Percentiles rank a stretch among this genome's conserved stretches.
phyloP scores from a whole-genome alignment of 2,888 invertebrate genomes.

The Entomobrya proxima region DNA sequence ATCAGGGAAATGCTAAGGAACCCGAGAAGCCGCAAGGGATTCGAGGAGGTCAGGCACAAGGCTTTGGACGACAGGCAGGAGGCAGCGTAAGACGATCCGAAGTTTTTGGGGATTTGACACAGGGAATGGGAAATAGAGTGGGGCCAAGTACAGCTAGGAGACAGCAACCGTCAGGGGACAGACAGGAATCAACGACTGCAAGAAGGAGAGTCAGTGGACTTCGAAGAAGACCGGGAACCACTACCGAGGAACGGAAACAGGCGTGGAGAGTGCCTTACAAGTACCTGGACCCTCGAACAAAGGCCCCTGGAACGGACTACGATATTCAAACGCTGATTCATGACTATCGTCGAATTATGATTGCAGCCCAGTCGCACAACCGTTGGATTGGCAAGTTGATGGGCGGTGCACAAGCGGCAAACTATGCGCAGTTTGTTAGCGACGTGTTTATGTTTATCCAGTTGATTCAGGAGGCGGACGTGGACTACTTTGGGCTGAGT shows the following conservation, averaged over 20 bases:
- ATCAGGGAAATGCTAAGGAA: background rate
- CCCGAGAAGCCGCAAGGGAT: slow-evolving; percentile 23
- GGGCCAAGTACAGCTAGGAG: background rate
- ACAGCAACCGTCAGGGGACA: background rate
- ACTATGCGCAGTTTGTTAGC: slow-evolving; percentile 67
- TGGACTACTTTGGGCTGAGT: slow-evolving; percentile 65
- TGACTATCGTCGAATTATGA: slow-evolving; percentile 65
- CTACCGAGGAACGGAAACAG: background rate
- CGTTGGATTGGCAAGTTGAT: slow-evolving; percentile 64
- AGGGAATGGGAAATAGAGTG: slow-evolving; percentile 29
- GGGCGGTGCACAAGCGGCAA: slow-evolving; percentile 61
- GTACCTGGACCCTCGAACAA: slow-evolving; percentile 53
- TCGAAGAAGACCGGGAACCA: slow-evolving; percentile 11
- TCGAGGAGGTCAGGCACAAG: slow-evolving; percentile 29
- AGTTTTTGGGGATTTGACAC: slow-evolving; percentile 55
- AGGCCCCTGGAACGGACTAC: slow-evolving; percentile 64
- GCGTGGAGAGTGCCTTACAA: slow-evolving; percentile 28
- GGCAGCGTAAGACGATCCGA: slow-evolving; percentile 23
- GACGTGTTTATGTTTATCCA: slow-evolving; percentile 70
- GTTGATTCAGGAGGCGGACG: slow-evolving; percentile 65
- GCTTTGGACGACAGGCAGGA: background rate
- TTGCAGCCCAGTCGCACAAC: slow-evolving; percentile 58
- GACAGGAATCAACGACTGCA: background rate
- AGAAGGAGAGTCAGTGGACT: slow-evolving; percentile 44
- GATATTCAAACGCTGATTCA: slow-evolving; percentile 49